Evolutionary conservation across 2,797 vertebrate genomes (phyloP), one percentile per base, ranked within the genome.

Genomic region (Austrolebias charrua): DNA sequence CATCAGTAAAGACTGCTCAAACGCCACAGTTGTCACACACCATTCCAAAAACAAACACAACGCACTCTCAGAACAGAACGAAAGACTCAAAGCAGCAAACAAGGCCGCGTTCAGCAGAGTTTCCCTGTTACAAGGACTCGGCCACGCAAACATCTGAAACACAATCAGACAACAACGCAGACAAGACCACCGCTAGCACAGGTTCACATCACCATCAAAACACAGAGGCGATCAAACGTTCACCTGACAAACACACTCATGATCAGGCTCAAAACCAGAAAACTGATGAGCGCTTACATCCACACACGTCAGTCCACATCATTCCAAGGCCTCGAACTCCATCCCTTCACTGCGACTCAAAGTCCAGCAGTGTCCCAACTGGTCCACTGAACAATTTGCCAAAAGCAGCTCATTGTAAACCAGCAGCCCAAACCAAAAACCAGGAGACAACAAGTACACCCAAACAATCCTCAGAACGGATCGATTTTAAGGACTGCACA

Each of bases 11-110:
- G 55, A 46, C 72, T 15, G 53, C 71, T 50, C 83, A 83, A 68
- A 77, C 76, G 42, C 74, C 71, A 18, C 90, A 85, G 60, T 69
- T 87, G 43, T 82, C 88, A 4, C 88, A 89, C 76, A 90, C 89
- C 6, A 89, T 88, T 63, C 90, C 86, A 48, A 90, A 88, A 87
- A 86, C 76, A 24, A 80, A 88, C 73, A 44, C 55, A 15, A 12
- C 78, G 45, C 70, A 80, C 12, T 19, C 62, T 46, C 77, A 70
- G 66, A 79, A 49, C 68, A 83, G 78, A 73, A 51, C 66, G 28
- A 86, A 76, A 75, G 66, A 81, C 4, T 63, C 71, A 4, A 79
- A 70, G 60, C 73, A 77, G 64, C 82, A 87, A 68, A 57, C 60
- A 1, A 83, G 90, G 58, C 84, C 86, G 0, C 84, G 47, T 52